Percentiles rank a stretch among this genome's conserved stretches.
Conservation (phyloP, 1,140 invertebrate genomes). For the Orius laevigatus region DNA sequence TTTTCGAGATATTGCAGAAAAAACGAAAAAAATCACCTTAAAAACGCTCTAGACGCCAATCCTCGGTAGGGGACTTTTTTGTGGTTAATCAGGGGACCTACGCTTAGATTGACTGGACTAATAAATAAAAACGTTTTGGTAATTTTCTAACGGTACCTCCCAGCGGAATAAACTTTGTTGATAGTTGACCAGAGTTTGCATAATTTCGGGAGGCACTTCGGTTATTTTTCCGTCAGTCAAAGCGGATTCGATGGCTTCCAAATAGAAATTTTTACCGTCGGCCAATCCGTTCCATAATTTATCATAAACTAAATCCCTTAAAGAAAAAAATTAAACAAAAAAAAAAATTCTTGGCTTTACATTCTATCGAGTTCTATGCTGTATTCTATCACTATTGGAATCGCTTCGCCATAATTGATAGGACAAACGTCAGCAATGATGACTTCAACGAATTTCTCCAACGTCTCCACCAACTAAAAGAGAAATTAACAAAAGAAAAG, state of each 20-base stretch:
- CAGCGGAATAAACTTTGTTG: conserved; percentile 35
- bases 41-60: no score
- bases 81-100: no score
- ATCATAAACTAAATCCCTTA: conserved; percentile 33
- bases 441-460: conserved; percentile 20
- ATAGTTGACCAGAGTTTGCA: conserved; percentile 46
- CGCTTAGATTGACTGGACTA: no score
- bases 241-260: conserved; percentile 32
- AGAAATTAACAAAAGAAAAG: conserved; percentile 8
- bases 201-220: conserved; percentile 40
- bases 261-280: conserved; percentile 28
- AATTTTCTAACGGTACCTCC: conserved; percentile 20
- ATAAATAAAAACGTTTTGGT: no score
- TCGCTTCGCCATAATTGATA: conserved; percentile 20
- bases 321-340: conserved; percentile 9
- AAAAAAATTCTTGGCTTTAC: conserved; percentile 14
- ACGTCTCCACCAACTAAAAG: conserved; percentile 20
- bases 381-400: conserved; percentile 20
- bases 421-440: conserved; percentile 15
- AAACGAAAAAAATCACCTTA: no score
- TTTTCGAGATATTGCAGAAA: no score
- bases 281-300: conserved; percentile 34
- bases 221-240: conserved; percentile 34
- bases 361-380: conserved; percentile 21
- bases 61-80: no score